Evolutionary conservation across 2,797 vertebrate species (phyloP), one percentile per base, ranked within the genome.

Genomic region (Perdix hodgsoniae): DNA sequence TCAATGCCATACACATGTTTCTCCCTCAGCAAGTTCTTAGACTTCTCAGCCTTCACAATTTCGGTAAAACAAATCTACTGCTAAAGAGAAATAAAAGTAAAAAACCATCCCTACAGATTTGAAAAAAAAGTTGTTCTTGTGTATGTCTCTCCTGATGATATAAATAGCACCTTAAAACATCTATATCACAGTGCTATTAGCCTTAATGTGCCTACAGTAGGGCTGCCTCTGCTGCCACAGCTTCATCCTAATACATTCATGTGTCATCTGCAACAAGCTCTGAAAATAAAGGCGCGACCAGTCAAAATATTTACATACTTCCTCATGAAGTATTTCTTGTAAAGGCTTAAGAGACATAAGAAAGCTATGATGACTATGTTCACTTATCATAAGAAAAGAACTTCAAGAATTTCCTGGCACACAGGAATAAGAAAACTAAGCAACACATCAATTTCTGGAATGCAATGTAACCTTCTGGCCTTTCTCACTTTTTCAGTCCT

Each of bases 231-330:
- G 91, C 91, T 95, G 95, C 96, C 95, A 86, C 81, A 96, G 80
- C 86, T 74, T 97, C 94, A 94, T 91, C 92, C 74, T 95, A 94
- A 91, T 86, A 93, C 88, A 94, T 91, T 95, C 86, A 64, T 90
- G 92, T 88, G 83, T 96, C 96, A 97, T 97, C 91, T 37, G 45
- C 93, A 97, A 91, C 29, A 89, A 83, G 86, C 92, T 97, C 93
- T 75, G 75, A 97, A 96, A 96, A 97, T 95, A 96, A 97, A 97
- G 97, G 97, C 97, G 97, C 93, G 93, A 96, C 74, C 82, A 94
- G 92, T 98, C 98, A 98, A 98, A 99, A 98, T 98, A 99, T 99
- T 99, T 99, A 98, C 98, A 98, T 98, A 97, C 95, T 98, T 98
- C 94, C 44, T 83, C 97, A 92, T 96, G 96, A 97, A 97, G 95